A percentile compares a stretch with the other conserved stretches of the same genome.
Evolutionary conservation across 37 sponge, comb jelly and placozoan genomes (phyloP).

Genomic region (Tethya wilhelma): DNA sequence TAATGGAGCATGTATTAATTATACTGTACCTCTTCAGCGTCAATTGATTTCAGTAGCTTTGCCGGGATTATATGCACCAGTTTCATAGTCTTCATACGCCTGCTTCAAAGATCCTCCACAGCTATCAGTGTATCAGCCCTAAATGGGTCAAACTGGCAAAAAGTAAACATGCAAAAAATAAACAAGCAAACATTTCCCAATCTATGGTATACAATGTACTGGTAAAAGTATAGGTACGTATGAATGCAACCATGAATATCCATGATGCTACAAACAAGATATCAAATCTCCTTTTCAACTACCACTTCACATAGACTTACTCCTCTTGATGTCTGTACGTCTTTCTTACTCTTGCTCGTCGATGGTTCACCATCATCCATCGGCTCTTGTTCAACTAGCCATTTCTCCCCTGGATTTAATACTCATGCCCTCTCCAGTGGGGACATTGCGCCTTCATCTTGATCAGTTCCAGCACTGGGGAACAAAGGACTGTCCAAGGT

Average conservation of each 20-base stretch:
- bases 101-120: slow-evolving; percentile 73
- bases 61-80: slow-evolving; percentile 84
- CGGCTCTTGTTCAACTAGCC: no score
- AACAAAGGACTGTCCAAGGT: no score
- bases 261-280: background rate
- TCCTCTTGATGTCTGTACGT: no score
- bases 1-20: background rate
- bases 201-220: no score
- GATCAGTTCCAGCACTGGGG: no score
- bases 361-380: slow-evolving; percentile 80
- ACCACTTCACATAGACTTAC: slow-evolving; percentile 71
- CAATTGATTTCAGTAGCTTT: slow-evolving; percentile 61
- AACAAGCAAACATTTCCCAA: background rate
- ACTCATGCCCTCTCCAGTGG: no score
- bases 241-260: background rate
- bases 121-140: slow-evolving; percentile 52
- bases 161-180: background rate
- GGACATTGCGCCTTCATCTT: no score
- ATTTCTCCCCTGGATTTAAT: no score
- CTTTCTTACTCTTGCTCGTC: no score
- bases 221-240: no score
- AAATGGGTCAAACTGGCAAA: slow-evolving; percentile 59
- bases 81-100: slow-evolving; percentile 69
- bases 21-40: slow-evolving; percentile 52
- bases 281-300: slow-evolving; percentile 64